Evolutionary conservation across 2,888 invertebrate genomes (phyloP).

Genomic region (Chouioia cunea): DNA sequence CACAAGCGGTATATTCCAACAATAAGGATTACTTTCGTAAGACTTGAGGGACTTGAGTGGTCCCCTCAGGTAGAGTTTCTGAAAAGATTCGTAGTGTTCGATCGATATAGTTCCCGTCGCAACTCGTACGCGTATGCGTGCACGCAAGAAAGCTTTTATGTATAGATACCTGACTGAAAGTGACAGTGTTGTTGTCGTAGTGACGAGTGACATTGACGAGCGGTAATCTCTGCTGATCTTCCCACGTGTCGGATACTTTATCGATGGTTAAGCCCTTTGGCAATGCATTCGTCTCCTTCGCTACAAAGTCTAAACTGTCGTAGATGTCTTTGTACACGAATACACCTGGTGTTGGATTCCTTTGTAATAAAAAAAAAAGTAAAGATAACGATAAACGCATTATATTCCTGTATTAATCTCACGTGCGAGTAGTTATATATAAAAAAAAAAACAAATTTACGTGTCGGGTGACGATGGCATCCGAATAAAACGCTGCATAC

Average conservation of each 20-base stretch:
- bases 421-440: background rate
- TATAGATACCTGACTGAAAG: constrained; percentile 75
- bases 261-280: constrained; percentile 73
- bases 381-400: background rate
- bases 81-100: constrained; percentile 47
- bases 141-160: background rate
- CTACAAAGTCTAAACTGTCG: constrained; percentile 79
- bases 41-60: constrained; percentile 64
- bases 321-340: constrained; percentile 77
- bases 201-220: constrained; percentile 79
- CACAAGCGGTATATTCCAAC: constrained; percentile 83
- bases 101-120: background rate
- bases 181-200: constrained; percentile 75
- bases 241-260: constrained; percentile 85
- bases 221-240: constrained; percentile 83
- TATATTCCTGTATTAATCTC: background rate
- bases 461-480: constrained; percentile 69
- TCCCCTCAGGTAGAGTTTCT: constrained; percentile 81
- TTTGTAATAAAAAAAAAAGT: background rate
- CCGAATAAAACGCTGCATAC: constrained; percentile 78
- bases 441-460: constrained; percentile 28
- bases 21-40: constrained; percentile 63
- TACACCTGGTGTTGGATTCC: background rate
- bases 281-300: constrained; percentile 70
- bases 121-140: too few species aligned